phyloP scores from a whole-genome alignment of 2,888 invertebrate species.

The Rotaria sp. region DNA sequence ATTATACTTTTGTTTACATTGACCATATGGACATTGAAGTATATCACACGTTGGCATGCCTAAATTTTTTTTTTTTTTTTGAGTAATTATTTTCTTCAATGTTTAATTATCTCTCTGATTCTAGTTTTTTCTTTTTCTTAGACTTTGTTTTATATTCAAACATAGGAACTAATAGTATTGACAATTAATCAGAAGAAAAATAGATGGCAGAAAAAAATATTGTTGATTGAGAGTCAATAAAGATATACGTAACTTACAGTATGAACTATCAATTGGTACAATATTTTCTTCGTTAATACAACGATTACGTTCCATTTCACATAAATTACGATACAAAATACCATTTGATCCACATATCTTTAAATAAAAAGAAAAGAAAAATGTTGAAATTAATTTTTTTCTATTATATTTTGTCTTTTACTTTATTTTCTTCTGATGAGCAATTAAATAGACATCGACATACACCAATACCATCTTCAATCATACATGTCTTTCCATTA shows the following conservation, averaged over 20 bases:
- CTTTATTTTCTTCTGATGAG: not conserved
- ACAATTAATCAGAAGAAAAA: not conserved
- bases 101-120: not conserved
- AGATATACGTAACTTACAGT: not conserved
- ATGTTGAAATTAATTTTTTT: too few species aligned
- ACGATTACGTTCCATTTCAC: constrained; percentile 16
- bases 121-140: not conserved
- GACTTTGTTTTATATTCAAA: not conserved
- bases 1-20: not conserved
- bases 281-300: not conserved
- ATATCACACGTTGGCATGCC: not conserved
- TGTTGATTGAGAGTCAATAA: not conserved
- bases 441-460: constrained; percentile 20
- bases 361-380: too few species aligned
- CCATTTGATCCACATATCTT: constrained; percentile 11
- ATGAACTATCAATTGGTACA: not conserved
- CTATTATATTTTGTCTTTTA: not conserved
- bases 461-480: constrained; percentile 14
- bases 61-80: not conserved
- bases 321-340: not conserved
- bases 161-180: not conserved
- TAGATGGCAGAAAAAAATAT: not conserved
- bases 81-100: not conserved
- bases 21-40: constrained; percentile 9
- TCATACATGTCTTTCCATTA: constrained; percentile 14